phyloP scores from a whole-genome alignment of 1,140 invertebrate genomes.

The Drosophila saltans region DNA sequence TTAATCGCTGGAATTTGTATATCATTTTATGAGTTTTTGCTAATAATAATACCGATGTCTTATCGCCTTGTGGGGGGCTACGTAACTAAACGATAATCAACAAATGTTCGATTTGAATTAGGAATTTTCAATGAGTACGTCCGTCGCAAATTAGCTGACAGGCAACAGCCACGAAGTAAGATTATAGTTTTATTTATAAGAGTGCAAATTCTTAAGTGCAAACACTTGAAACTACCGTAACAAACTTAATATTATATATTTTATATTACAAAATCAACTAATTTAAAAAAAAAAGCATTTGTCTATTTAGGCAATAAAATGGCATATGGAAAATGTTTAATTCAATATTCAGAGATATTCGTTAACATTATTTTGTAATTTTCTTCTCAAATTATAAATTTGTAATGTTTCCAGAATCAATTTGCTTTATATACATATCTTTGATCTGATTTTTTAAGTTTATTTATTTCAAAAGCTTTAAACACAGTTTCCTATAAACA shows the following conservation, averaged over 20 bases:
- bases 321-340: too few species aligned
- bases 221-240: constrained; percentile 5
- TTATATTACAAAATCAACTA: not conserved
- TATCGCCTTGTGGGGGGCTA: constrained; percentile 3
- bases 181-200: constrained; percentile 4
- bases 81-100: constrained; percentile 2
- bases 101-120: not conserved
- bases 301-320: too few species aligned
- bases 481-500: too few species aligned
- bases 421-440: too few species aligned
- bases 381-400: too few species aligned
- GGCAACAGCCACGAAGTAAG: not conserved
- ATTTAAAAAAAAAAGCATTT: too few species aligned
- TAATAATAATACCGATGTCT: not conserved
- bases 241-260: not conserved
- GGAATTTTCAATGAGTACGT: not conserved
- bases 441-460: too few species aligned
- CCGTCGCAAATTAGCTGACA: not conserved
- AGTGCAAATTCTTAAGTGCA: constrained; percentile 2
- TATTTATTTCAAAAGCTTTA: too few species aligned
- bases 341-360: too few species aligned
- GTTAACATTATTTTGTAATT: too few species aligned
- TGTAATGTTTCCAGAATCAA: too few species aligned
- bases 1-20: constrained; percentile 1
- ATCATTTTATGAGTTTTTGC: not conserved